Evolutionary conservation across 35 echinoderm and acorn worm genomes (phyloP).

Genomic region (Apostichopus japonicus): DNA sequence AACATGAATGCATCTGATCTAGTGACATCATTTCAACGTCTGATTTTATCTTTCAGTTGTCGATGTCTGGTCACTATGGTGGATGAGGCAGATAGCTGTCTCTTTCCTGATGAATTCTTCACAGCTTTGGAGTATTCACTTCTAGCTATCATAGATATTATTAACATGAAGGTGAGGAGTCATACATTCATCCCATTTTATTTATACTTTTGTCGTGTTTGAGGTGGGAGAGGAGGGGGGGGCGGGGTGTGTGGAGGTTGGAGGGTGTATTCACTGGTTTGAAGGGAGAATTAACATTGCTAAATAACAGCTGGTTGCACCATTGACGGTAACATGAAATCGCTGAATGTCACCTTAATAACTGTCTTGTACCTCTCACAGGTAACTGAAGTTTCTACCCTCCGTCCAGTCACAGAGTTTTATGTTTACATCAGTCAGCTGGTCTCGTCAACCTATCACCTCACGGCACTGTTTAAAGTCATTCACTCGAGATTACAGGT

Average conservation of each 20-base stretch:
- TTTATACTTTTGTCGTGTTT: neutral
- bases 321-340: too few species aligned
- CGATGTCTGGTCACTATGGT: conserved; percentile 36
- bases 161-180: conserved; percentile 22
- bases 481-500: conserved; percentile 64
- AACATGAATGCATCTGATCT: too few species aligned
- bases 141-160: conserved; percentile 35
- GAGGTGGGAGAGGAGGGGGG: neutral
- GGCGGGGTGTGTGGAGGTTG: neutral
- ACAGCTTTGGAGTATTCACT: conserved; percentile 37
- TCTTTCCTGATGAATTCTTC: conserved; percentile 28
- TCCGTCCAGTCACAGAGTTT: conserved; percentile 75
- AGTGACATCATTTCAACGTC: neutral
- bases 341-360: too few species aligned
- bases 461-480: conserved; percentile 62
- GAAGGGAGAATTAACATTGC: too few species aligned
- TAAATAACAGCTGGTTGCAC: too few species aligned
- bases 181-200: neutral
- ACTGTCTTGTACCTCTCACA: neutral
- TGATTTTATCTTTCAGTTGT: conserved; percentile 32
- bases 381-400: conserved; percentile 70
- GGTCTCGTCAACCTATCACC: conserved; percentile 48
- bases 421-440: conserved; percentile 69
- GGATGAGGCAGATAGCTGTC: conserved; percentile 24
- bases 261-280: neutral